Percentiles rank a stretch among this genome's conserved stretches.
These are phyloP conservation scores for Setipinna tenuifilis DNA, from an alignment of 2,797 vertebrate species.

Conservation along the genomic window DNA sequence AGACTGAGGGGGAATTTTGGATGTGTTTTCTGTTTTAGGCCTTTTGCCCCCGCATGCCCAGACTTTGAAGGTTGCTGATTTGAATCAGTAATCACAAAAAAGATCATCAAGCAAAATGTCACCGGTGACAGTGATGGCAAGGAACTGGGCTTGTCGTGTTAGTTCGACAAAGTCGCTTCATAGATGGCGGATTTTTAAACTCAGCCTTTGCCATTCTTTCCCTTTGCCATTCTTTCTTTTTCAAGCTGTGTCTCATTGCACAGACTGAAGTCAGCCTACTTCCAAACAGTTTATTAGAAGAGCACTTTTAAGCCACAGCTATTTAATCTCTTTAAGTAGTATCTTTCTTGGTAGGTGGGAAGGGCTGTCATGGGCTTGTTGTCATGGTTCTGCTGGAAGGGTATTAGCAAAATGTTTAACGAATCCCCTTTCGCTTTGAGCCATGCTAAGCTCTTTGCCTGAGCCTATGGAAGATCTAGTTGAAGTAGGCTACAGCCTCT, in stretches of 20 bases:
- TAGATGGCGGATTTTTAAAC: not conserved
- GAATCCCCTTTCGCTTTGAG: conserved; percentile 20
- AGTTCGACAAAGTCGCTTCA: not conserved
- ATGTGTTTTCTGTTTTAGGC: not conserved
- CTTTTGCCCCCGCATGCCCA: not conserved
- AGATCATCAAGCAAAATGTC: not conserved
- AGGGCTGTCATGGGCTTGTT: conserved; percentile 17
- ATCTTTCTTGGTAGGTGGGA: conserved; percentile 17
- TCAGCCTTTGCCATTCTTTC: too few species aligned
- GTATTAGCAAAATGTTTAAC: conserved; percentile 21
- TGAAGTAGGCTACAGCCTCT: not conserved
- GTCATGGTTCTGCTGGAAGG: conserved; percentile 18
- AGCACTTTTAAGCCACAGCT: conserved; percentile 8
- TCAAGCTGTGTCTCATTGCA: not conserved
- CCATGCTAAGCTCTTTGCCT: not conserved
- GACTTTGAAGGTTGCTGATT: not conserved
- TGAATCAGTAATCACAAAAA: not conserved
- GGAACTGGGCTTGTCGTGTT: not conserved
- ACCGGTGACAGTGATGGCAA: not conserved
- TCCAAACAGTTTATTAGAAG: conserved; percentile 16
- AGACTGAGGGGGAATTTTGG: not conserved
- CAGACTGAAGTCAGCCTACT: not conserved
- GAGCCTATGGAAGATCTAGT: conserved; percentile 1
- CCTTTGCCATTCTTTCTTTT: too few species aligned
- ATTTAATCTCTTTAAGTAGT: conserved; percentile 11